These are phyloP conservation scores for Phoxinus phoxinus DNA, from an alignment of 2,113 vertebrate species.

Conservation along the genomic window DNA sequence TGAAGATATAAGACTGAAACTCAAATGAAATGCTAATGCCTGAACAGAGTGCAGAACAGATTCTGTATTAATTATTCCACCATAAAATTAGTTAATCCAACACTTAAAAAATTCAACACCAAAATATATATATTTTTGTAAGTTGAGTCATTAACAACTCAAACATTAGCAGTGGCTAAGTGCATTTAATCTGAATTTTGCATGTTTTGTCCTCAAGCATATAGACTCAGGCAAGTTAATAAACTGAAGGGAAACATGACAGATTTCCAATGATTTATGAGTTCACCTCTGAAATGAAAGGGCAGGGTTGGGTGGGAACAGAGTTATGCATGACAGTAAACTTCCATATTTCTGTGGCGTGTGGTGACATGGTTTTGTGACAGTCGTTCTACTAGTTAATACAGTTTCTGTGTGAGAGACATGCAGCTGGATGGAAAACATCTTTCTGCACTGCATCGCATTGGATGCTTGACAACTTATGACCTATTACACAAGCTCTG, in stretches of 20 bases:
- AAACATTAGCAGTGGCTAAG: not conserved
- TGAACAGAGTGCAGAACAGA: not conserved
- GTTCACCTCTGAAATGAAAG: not conserved
- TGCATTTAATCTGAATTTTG: not conserved
- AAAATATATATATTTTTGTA: not conserved
- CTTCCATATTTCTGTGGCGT: not conserved
- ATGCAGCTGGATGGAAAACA: not conserved
- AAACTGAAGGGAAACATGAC: not conserved
- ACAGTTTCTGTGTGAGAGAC: not conserved
- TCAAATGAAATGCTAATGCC: not conserved
- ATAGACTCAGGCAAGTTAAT: not conserved
- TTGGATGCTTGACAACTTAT: not conserved
- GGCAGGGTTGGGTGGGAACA: not conserved
- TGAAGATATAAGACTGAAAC: not conserved
- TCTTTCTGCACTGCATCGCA: not conserved
- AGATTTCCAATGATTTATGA: not conserved
- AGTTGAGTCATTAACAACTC: not conserved
- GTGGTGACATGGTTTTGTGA: not conserved
- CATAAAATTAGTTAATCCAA: not conserved
- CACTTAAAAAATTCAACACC: not conserved
- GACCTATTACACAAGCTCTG: not conserved
- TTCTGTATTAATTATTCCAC: too few species aligned
- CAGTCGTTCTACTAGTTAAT: not conserved
- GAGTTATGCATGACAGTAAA: not conserved
- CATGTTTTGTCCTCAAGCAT: constrained; percentile 14